Evolutionary conservation across 1,140 invertebrate species (phyloP).

Genomic region (Drosophila mojavensis): DNA sequence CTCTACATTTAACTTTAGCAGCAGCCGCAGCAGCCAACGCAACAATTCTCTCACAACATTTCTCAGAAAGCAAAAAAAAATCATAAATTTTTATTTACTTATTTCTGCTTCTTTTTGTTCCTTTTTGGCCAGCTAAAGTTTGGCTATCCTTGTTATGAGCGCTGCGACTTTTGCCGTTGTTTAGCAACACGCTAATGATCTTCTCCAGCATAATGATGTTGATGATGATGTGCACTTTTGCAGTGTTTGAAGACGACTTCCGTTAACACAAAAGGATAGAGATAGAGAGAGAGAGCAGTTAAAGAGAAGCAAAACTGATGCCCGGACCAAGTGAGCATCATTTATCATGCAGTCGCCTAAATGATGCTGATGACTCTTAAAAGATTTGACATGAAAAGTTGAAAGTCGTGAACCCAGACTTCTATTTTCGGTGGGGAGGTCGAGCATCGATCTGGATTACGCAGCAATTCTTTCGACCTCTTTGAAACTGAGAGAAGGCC

Average conservation of each 20-base stretch:
- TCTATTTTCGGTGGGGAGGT: conserved; percentile 3
- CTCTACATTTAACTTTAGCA: not conserved
- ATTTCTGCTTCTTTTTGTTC: too few species aligned
- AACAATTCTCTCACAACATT: not conserved
- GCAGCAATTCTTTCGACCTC: conserved; percentile 15
- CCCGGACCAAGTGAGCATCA: conserved; percentile 20
- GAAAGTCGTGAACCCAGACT: conserved; percentile 22
- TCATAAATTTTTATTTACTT: conserved; percentile 17
- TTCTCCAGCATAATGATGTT: conserved; percentile 24
- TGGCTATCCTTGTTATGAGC: conserved; percentile 36
- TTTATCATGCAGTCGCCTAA: conserved; percentile 39
- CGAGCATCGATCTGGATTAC: conserved; percentile 22
- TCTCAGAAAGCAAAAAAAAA: conserved; percentile 5
- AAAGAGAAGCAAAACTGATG: conserved; percentile 2
- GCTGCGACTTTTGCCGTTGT: conserved; percentile 25
- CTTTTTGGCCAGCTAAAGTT: conserved; percentile 11
- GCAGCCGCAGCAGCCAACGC: not conserved
- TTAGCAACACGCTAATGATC: not conserved
- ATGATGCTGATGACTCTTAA: conserved; percentile 44
- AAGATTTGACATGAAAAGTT: conserved; percentile 50
- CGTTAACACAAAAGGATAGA: conserved; percentile 18
- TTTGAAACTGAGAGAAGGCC: not conserved
- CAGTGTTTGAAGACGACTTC: conserved; percentile 19
- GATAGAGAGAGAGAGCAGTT: too few species aligned
- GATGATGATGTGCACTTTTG: conserved; percentile 52